Conservation (phyloP, 1,140 invertebrate genomes). For the Sitophilus oryzae region DNA sequence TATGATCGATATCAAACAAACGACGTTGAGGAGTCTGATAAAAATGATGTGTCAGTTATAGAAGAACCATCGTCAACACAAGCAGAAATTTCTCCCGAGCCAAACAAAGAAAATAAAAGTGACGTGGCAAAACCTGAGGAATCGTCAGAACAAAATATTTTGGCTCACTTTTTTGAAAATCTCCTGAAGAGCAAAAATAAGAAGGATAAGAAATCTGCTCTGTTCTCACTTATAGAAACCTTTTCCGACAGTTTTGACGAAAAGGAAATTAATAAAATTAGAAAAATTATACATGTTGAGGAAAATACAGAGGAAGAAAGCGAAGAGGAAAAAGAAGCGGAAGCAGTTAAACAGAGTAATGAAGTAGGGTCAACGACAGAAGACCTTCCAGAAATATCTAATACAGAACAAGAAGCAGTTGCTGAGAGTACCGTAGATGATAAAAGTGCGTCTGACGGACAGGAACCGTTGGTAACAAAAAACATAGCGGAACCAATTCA, state of each 20-base stretch:
- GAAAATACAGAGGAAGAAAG: conserved; percentile 13
- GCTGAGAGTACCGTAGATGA: not conserved
- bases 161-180: conserved; percentile 34
- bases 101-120: not conserved
- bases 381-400: not conserved
- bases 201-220: conserved; percentile 30
- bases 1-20: too few species aligned
- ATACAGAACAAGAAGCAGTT: conserved; percentile 2
- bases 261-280: conserved; percentile 28
- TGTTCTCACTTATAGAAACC: conserved; percentile 30
- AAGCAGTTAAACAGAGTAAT: not conserved
- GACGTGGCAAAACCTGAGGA: conserved; percentile 12
- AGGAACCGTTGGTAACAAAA: not conserved
- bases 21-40: too few species aligned
- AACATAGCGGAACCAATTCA: conserved; percentile 10
- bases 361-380: conserved; percentile 12
- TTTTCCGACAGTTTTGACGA: conserved; percentile 31
- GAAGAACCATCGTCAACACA: not conserved
- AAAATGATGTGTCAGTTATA: not conserved
- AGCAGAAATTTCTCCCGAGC: not conserved
- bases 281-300: conserved; percentile 30
- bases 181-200: conserved; percentile 30
- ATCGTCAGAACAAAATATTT: conserved; percentile 28
- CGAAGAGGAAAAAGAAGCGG: conserved; percentile 15
- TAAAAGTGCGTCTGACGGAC: not conserved